Evolutionary conservation across 1,140 invertebrate species (phyloP).

Genomic region (Drosophila bifasciata): DNA sequence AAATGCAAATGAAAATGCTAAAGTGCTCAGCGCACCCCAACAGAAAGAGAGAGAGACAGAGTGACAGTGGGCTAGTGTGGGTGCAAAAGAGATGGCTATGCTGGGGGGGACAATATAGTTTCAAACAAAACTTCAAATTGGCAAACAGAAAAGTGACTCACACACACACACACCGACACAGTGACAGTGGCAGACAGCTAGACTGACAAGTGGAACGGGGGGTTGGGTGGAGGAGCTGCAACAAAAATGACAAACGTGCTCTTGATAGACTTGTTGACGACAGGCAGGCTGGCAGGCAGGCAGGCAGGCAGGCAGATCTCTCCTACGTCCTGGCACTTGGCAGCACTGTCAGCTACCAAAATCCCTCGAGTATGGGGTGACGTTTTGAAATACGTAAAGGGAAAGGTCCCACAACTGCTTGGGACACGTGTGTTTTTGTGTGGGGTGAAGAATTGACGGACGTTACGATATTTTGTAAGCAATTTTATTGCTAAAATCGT

Average conservation of each 20-base stretch:
- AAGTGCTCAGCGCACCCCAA: slow-evolving; percentile 39
- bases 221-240: slow-evolving; percentile 44
- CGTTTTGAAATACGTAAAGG: slow-evolving; percentile 6
- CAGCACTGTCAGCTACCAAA: slow-evolving; percentile 68
- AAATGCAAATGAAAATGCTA: slow-evolving; percentile 69
- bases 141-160: slow-evolving; percentile 46
- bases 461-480: slow-evolving; percentile 55
- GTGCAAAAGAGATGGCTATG: neutral
- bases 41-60: slow-evolving; percentile 5
- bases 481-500: slow-evolving; percentile 46
- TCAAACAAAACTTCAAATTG: slow-evolving; percentile 70
- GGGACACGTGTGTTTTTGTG: slow-evolving; percentile 9
- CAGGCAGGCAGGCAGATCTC: no score
- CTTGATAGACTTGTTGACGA: slow-evolving; percentile 83
- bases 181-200: slow-evolving; percentile 14
- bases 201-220: slow-evolving; percentile 2
- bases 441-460: slow-evolving; percentile 32
- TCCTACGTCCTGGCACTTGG: slow-evolving; percentile 66
- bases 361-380: slow-evolving; percentile 27
- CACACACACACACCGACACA: slow-evolving; percentile 23
- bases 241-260: slow-evolving; percentile 81
- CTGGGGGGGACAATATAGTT: slow-evolving; percentile 45
- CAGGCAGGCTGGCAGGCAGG: slow-evolving; percentile 36
- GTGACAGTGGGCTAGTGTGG: neutral
- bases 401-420: neutral